Base-by-base conservation (phyloP, 2,888 invertebrate species). In the Octodonta nipae region DNA sequence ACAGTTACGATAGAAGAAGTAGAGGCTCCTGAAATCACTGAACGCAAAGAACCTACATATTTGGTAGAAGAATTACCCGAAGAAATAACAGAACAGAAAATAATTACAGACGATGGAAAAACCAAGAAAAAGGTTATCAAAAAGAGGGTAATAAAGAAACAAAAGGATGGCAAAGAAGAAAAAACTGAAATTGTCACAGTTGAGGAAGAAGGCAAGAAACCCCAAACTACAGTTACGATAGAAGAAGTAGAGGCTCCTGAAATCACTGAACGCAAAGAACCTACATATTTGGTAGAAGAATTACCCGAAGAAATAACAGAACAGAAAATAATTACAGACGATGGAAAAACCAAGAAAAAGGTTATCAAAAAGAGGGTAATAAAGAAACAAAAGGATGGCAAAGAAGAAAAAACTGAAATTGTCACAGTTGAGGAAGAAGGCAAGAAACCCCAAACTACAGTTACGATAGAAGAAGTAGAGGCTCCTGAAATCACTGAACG, bases 361-460 rank as follows among this genome's bases (percentile, higher is more conserved):
- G 55, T 56, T 13, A 53, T 56, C 6, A 64, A 60, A 30, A 64
- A 58, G 28, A 54, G 63, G 15, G 48, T 57, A 1, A 56, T 65
- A 24, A 64, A 55, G 34, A 65, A 63, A 43, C 58, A 58, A 2
- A 61, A 44, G 38, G 64, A 56, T 31, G 47, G 52, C 25, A 60
- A 55, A 44, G 53, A 62, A 26, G 64, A 67, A 45, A 54, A 35
- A 44, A 59, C 65, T 0, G 60, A 65, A 55, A 65, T 67, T 29
- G 51, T 58, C 27, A 65, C 65, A n/a, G 51, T 63, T 25, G 58
- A 60, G 44, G 55, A 62, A 43, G 64, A 38, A 38, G 51, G 37
- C 38, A 42, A 41, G 46, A 52, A 60, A 54, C 55, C 67, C 42
- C 49, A 63, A 48, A 52, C 60, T 33, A 43, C 60, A 5, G 56